phyloP scores from a whole-genome alignment of 2,113 vertebrate species.

The Anser cygnoides region DNA sequence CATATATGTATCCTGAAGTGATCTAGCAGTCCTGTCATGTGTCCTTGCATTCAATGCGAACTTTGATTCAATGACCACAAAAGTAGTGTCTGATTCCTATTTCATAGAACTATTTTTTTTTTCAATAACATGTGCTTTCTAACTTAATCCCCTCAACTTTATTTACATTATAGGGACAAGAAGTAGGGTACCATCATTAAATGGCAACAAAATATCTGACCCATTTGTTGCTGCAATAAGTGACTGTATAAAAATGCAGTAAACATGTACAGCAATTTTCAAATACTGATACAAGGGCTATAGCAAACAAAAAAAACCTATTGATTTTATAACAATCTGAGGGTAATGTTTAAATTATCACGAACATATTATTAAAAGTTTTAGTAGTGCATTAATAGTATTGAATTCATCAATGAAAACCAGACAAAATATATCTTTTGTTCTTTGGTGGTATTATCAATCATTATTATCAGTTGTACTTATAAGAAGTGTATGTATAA shows the following conservation, averaged over 20 bases:
- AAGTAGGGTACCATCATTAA: background rate
- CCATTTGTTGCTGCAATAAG: background rate
- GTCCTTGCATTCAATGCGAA: background rate
- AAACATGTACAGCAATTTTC: background rate
- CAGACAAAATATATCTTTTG: background rate
- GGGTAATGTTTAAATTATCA: background rate
- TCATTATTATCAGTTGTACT: background rate
- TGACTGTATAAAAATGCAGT: background rate
- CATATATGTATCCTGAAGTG: background rate
- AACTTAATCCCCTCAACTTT: background rate
- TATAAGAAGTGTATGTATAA: background rate
- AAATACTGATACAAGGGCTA: background rate
- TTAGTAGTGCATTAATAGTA: background rate
- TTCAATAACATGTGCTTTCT: background rate
- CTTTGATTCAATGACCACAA: background rate
- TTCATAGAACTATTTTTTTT: background rate
- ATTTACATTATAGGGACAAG: background rate
- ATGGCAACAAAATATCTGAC: background rate
- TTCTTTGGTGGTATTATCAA: background rate
- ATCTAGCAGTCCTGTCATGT: background rate
- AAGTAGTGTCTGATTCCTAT: background rate
- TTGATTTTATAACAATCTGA: background rate
- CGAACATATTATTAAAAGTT: background rate
- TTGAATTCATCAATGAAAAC: background rate
- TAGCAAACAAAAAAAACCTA: background rate